phyloP scores from a whole-genome alignment of 2,888 invertebrate species.

The Cephus rjabovi region DNA sequence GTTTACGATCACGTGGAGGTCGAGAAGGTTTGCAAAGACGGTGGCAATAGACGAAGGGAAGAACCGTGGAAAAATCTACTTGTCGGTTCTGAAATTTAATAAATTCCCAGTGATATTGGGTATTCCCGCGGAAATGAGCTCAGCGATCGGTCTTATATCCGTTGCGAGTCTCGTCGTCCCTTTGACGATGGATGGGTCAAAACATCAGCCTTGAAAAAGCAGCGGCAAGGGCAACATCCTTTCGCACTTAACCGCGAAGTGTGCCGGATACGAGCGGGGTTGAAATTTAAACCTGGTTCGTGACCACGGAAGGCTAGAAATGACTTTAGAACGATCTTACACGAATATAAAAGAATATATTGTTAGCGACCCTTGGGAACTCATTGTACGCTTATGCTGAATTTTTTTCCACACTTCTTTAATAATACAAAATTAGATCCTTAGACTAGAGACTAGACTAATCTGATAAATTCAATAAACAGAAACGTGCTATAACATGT shows the following conservation, averaged over 20 bases:
- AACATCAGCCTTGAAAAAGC: conserved; percentile 14
- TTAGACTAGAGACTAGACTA: neutral
- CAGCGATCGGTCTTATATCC: conserved; percentile 2
- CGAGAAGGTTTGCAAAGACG: conserved; percentile 15
- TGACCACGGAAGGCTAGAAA: neutral
- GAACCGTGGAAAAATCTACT: neutral
- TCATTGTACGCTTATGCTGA: neutral
- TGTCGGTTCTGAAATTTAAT: neutral
- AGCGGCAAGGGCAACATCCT: conserved; percentile 9
- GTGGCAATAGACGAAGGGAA: neutral
- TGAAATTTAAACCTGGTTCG: conserved; percentile 11
- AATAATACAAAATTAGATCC: neutral
- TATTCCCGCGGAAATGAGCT: neutral
- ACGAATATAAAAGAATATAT: neutral
- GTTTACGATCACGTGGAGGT: conserved; percentile 18
- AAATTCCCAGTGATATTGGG: neutral
- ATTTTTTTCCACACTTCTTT: neutral
- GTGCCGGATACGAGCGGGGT: conserved; percentile 6
- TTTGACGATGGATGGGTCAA: conserved; percentile 5
- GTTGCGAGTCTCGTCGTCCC: neutral
- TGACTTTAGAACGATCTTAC: neutral
- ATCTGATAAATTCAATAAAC: neutral
- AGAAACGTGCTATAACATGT: too few species aligned
- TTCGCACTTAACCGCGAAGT: conserved; percentile 17
- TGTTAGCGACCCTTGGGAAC: neutral